Conservation (phyloP, 1,140 invertebrate species). For the Drosophila pallidifrons region DNA sequence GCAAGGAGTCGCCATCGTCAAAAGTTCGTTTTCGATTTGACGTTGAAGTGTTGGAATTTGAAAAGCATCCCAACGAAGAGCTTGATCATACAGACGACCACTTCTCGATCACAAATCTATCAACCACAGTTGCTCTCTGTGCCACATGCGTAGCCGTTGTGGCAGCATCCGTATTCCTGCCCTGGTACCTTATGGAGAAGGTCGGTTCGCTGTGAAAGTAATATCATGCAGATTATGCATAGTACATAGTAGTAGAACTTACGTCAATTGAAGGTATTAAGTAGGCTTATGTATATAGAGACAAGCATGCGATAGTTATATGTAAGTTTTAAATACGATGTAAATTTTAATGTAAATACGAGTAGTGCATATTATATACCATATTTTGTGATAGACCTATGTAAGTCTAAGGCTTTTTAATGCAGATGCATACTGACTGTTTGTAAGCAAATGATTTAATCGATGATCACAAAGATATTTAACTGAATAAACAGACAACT, state of each 20-base stretch:
- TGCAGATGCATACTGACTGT: conserved; percentile 42
- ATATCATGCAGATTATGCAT: conserved; percentile 11
- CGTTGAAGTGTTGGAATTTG: conserved; percentile 86
- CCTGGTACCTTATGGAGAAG: conserved; percentile 85
- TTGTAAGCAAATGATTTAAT: conserved; percentile 35
- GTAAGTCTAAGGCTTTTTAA: conserved; percentile 33
- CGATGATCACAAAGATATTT: conserved; percentile 57
- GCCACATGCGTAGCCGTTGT: conserved; percentile 85
- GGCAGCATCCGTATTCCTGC: conserved; percentile 85
- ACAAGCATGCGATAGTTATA: conserved; percentile 55
- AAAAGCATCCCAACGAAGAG: conserved; percentile 82
- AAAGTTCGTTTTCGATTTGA: conserved; percentile 85
- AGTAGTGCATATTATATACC: conserved; percentile 24
- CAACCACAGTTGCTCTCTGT: conserved; percentile 72
- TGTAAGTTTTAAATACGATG: conserved; percentile 42
- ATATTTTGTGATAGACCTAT: conserved; percentile 59
- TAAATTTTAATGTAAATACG: conserved; percentile 63
- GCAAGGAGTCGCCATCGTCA: conserved; percentile 85
- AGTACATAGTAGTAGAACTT: not conserved
- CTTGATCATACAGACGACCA: conserved; percentile 65
- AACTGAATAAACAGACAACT: conserved; percentile 54
- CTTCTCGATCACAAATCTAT: conserved; percentile 67
- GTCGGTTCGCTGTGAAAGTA: conserved; percentile 54
- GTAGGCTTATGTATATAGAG: conserved; percentile 69
- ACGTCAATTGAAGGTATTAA: conserved; percentile 69